Evolutionary conservation across 2,888 invertebrate species (phyloP).

Genomic region (Cheilosia scutellata): DNA sequence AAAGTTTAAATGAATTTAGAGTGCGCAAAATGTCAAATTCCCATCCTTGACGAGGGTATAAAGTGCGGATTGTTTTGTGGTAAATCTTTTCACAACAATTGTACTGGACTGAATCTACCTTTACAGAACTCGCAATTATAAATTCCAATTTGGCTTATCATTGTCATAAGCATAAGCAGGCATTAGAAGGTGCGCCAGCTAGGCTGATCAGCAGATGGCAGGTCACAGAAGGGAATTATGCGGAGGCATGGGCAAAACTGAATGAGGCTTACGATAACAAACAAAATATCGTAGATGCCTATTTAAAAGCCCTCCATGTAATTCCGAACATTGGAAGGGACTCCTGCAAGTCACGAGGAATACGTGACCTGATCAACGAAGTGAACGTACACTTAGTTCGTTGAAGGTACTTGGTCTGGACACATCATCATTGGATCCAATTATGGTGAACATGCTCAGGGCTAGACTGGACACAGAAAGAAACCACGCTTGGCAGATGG

Average conservation of each 20-base stretch:
- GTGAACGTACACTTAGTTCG: conserved; percentile 12
- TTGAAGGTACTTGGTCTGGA: conserved; percentile 13
- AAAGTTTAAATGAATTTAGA: too few relatives aligned
- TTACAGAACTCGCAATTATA: too few relatives aligned
- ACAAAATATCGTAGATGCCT: conserved; percentile 5
- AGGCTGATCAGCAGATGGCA: conserved; percentile 26
- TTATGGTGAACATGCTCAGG: conserved; percentile 30
- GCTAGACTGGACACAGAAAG: conserved; percentile 2
- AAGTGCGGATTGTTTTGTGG: too few relatives aligned
- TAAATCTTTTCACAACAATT: too few relatives aligned
- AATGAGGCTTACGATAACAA: conserved; percentile 20
- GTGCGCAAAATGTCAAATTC: too few relatives aligned
- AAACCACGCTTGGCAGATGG: conserved; percentile 23
- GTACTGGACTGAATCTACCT: too few relatives aligned
- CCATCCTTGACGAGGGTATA: too few relatives aligned
- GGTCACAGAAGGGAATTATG: background rate
- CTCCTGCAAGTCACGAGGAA: background rate
- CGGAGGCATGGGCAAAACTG: conserved; percentile 12
- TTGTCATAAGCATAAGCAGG: too few relatives aligned
- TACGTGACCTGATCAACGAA: conserved; percentile 14
- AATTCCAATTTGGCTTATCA: too few relatives aligned
- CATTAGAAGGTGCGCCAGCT: conserved; percentile 15
- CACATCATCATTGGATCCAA: conserved; percentile 5
- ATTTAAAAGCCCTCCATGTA: conserved; percentile 11
- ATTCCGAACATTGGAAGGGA: conserved; percentile 19